A percentile compares a stretch with the other conserved stretches of the same genome.
Conservation (phyloP, 2,888 invertebrate genomes). For the Callimorpha dominula region DNA sequence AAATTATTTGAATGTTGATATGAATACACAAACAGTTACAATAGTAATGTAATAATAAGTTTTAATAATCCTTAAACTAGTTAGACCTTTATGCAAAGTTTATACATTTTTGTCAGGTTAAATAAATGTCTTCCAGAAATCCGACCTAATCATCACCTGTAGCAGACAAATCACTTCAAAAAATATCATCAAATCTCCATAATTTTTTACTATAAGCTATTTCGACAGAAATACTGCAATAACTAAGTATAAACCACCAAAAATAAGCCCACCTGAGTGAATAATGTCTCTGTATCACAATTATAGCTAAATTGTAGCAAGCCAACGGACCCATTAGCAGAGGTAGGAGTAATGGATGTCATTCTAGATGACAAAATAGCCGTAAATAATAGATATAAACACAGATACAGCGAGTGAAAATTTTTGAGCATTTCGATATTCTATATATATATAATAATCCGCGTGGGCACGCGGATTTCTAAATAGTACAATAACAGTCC, state of each 20-base stretch:
- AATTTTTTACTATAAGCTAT: slow-evolving; percentile 20
- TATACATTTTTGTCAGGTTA: background rate
- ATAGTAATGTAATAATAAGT: too few species aligned
- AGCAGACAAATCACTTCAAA: slow-evolving; percentile 14
- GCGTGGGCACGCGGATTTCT: slow-evolving; percentile 23
- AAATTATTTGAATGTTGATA: background rate
- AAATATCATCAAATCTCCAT: slow-evolving; percentile 26
- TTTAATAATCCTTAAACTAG: too few species aligned
- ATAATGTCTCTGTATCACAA: slow-evolving; percentile 37
- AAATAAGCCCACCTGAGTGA: slow-evolving; percentile 37
- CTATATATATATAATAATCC: background rate
- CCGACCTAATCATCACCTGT: background rate
- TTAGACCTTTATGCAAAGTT: background rate
- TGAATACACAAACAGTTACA: too few species aligned
- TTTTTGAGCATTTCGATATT: slow-evolving; percentile 30
- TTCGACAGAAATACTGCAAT: slow-evolving; percentile 37
- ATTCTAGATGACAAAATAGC: slow-evolving; percentile 44
- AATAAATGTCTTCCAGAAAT: background rate
- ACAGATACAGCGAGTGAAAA: slow-evolving; percentile 29
- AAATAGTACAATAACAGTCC: slow-evolving; percentile 2
- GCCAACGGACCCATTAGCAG: slow-evolving; percentile 17
- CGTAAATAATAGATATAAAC: slow-evolving; percentile 44
- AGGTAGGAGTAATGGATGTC: slow-evolving; percentile 39
- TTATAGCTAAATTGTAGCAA: slow-evolving; percentile 36
- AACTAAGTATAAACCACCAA: slow-evolving; percentile 29